Evolutionary conservation across 2,113 vertebrate genomes (phyloP).

Genomic region (Macrotis lagotis): DNA sequence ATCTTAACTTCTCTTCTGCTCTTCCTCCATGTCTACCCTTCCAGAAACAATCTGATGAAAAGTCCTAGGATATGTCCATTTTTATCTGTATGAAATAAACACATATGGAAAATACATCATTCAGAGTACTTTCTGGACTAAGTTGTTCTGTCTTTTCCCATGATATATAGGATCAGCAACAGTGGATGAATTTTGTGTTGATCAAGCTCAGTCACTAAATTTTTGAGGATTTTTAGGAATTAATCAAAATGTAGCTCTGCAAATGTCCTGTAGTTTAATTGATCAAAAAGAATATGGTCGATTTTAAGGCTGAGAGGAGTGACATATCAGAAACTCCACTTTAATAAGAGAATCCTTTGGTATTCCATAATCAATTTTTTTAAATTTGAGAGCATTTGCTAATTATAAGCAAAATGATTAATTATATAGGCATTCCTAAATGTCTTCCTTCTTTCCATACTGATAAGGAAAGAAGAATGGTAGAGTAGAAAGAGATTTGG

Average conservation of each 20-base stretch:
- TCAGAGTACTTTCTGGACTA: constrained; percentile 25
- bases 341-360: not conserved
- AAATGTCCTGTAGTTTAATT: constrained; percentile 30
- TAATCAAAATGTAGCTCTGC: not conserved
- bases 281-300: not conserved
- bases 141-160: constrained; percentile 19
- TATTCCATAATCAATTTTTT: constrained; percentile 33
- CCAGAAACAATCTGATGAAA: constrained; percentile 69
- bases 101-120: constrained; percentile 22
- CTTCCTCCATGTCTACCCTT: constrained; percentile 53
- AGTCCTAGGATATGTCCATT: constrained; percentile 47
- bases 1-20: constrained; percentile 58
- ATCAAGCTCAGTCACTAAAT: constrained; percentile 7
- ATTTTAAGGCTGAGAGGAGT: not conserved
- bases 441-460: not conserved
- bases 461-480: too few species aligned
- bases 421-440: not conserved
- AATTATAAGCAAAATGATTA: not conserved
- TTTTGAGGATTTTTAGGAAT: constrained; percentile 12
- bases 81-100: constrained; percentile 36
- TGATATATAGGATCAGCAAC: constrained; percentile 35
- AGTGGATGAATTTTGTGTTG: constrained; percentile 35
- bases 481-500: too few species aligned
- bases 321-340: not conserved
- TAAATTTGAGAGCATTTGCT: constrained; percentile 13